Conservation (phyloP, 2,888 invertebrate genomes). For the Acrobasis repandana region DNA sequence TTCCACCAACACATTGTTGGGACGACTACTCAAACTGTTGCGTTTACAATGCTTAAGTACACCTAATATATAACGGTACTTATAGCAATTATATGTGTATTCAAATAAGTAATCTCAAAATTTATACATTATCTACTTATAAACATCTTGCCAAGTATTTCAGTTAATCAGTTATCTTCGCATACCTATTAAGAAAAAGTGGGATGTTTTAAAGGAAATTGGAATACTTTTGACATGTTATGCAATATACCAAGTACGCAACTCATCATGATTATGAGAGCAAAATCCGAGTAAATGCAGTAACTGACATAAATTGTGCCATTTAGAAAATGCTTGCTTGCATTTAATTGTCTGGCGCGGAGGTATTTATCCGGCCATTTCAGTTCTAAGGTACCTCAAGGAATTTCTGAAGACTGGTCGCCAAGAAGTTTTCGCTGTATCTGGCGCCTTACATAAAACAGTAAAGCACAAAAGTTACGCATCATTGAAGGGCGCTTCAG, state of each 20-base stretch:
- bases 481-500: too few species aligned
- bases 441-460: conserved; percentile 26
- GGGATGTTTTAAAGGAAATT: too few species aligned
- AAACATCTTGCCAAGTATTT: too few species aligned
- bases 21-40: conserved; percentile 30
- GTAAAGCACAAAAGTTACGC: too few species aligned
- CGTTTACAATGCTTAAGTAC: conserved; percentile 17
- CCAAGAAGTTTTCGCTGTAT: conserved; percentile 50
- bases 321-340: background rate
- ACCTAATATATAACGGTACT: too few species aligned
- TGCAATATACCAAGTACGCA: too few species aligned
- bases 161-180: too few species aligned
- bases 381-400: background rate
- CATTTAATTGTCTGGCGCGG: background rate
- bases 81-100: too few species aligned
- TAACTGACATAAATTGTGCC: background rate
- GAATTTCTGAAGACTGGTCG: conserved; percentile 21
- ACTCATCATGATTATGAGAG: background rate
- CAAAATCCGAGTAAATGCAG: background rate
- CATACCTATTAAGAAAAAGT: too few species aligned
- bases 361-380: conserved; percentile 6
- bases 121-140: too few species aligned
- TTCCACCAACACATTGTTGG: conserved; percentile 26
- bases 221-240: too few species aligned
- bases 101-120: too few species aligned